Evolutionary conservation across 2,797 vertebrate genomes (phyloP), one percentile per base, ranked within the genome.

Genomic region (Austrolebias charrua): DNA sequence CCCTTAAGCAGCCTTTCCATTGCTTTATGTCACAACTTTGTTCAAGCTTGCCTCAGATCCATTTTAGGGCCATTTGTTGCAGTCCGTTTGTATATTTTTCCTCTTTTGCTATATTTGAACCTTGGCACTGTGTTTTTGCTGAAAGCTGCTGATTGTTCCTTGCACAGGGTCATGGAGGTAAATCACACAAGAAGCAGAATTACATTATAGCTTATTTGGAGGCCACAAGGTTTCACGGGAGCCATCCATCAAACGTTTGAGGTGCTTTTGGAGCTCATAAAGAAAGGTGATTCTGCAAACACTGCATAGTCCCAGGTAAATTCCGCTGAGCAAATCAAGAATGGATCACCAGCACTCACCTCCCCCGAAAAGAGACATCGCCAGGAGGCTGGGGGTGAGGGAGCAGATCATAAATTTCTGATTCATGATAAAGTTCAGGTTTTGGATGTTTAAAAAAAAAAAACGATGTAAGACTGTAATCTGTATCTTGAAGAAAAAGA

Each of bases 141-240:
- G 86, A 92, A 86, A 88, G 67, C 73, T 86, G 87, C 87, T 86
- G 88, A 91, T 88, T 85, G 85, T 81, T 83, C 69, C 66, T 58
- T 40, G 57, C 59, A 44, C 76, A 61, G 86, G 90, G 90, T 91
- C 90, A 89, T 2, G 55, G 50, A 79, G 83, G 80, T 71, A 81
- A 89, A 87, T 89, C 89, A 87, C 86, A 86, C 61, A 68, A 79
- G 83, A 88, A 78, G 82, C 54, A 63, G 81, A 90, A 90, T 91
- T 79, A 90, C 84, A 88, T 91, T 92, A 89, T 61, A 64, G 87
- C 88, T 90, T 86, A 91, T 90, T 90, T 90, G 82, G 85, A 86
- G 90, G 89, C 80, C 88, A 82, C 59, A 67, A 77, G 87, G 88
- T 87, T 89, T 79, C 82, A 63, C 24, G 24, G 75, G 75, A 86